Conservation (phyloP, 92 coral and sea anemone genomes). For the Nematostella vectensis region DNA sequence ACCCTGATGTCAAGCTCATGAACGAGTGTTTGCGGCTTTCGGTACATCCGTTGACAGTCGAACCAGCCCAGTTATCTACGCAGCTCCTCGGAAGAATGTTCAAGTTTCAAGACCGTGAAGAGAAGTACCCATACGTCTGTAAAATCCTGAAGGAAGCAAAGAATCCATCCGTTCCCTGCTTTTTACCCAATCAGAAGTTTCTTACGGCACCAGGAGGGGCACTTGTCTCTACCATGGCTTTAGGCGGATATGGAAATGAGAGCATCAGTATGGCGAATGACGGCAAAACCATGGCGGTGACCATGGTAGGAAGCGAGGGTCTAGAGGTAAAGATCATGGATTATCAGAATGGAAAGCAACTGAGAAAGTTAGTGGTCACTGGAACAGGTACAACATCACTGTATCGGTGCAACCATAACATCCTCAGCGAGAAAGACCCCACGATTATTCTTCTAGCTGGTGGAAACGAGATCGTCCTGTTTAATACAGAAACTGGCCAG, state of each 20-base stretch:
- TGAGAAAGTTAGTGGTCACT: conserved; percentile 64
- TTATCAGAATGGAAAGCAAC: conserved; percentile 55
- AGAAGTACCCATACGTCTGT: conserved; percentile 60
- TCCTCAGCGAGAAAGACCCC: conserved; percentile 44
- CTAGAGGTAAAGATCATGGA: conserved; percentile 67
- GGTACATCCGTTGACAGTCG: conserved; percentile 54
- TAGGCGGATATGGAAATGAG: conserved; percentile 52
- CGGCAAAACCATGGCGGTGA: conserved; percentile 62
- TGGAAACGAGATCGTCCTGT: conserved; percentile 54
- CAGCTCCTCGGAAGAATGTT: conserved; percentile 92
- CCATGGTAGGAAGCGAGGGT: conserved; percentile 51
- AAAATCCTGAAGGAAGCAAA: conserved; percentile 70
- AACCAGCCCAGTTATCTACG: conserved; percentile 82
- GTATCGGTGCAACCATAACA: conserved; percentile 48
- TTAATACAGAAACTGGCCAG: conserved; percentile 73
- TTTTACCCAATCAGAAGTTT: conserved; percentile 80
- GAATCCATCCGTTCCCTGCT: conserved; percentile 60
- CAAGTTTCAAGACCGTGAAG: conserved; percentile 56
- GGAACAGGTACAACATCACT: conserved; percentile 43
- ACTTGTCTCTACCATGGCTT: conserved; percentile 65
- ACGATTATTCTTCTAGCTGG: conserved; percentile 72
- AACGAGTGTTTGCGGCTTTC: conserved; percentile 77
- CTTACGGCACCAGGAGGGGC: conserved; percentile 96
- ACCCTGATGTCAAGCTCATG: conserved; percentile 74
- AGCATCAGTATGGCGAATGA: conserved; percentile 73